Evolutionary conservation across 2,113 vertebrate genomes (phyloP).

Genomic region (Coreoperca whiteheadi): DNA sequence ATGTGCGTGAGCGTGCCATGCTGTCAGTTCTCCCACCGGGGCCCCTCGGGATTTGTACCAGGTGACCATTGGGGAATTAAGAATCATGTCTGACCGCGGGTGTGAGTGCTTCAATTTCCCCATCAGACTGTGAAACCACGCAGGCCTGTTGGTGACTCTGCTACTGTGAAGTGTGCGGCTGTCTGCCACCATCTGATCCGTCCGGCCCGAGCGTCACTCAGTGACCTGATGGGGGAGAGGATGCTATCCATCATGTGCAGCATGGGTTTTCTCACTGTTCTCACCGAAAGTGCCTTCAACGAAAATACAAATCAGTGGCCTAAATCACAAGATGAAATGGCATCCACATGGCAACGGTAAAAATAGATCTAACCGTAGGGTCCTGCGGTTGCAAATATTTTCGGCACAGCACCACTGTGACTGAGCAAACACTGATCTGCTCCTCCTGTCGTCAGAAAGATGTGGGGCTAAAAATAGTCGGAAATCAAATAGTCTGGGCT

Average conservation of each 20-base stretch:
- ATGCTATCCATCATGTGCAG: background rate
- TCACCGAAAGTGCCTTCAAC: slow-evolving; percentile 18
- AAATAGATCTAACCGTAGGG: slow-evolving; percentile 67
- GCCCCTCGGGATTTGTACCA: background rate
- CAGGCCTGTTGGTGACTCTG: slow-evolving; percentile 6
- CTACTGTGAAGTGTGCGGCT: background rate
- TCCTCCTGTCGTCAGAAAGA: slow-evolving; percentile 37
- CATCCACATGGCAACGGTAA: slow-evolving; percentile 58
- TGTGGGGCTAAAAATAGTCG: slow-evolving; percentile 68
- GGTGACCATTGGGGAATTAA: slow-evolving; percentile 18
- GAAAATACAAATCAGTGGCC: slow-evolving; percentile 16
- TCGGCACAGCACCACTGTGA: slow-evolving; percentile 38
- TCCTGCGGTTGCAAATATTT: slow-evolving; percentile 49
- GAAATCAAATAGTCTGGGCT: slow-evolving; percentile 49
- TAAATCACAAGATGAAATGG: slow-evolving; percentile 51
- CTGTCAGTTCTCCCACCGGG: background rate
- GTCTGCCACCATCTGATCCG: slow-evolving; percentile 10
- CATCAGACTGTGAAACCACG: background rate
- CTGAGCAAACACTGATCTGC: slow-evolving; percentile 56
- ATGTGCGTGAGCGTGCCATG: background rate
- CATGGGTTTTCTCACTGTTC: background rate
- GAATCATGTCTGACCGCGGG: background rate
- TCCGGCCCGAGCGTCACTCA: background rate
- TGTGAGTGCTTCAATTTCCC: slow-evolving; percentile 3
- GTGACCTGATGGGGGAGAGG: slow-evolving; percentile 20